phyloP scores from a whole-genome alignment of 2,113 vertebrate genomes.

The Nicator chloris region DNA sequence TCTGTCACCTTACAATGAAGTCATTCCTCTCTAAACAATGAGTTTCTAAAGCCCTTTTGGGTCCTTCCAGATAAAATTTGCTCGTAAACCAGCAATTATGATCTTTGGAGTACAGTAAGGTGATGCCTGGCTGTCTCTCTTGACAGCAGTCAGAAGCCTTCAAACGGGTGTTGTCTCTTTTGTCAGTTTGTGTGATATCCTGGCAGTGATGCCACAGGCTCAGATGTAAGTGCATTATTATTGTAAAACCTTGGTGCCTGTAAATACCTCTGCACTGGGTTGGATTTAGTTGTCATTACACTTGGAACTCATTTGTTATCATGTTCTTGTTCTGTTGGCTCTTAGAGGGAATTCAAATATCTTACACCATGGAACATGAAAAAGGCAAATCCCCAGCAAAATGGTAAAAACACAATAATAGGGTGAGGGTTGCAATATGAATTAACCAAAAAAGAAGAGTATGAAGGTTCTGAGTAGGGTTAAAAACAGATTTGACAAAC shows the following conservation, averaged over 20 bases:
- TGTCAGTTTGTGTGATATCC: neutral
- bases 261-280: neutral
- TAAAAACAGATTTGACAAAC: neutral
- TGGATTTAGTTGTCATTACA: neutral
- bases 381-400: neutral
- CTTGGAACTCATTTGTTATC: neutral
- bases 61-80: constrained; percentile 41
- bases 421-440: neutral
- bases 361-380: rapidly evolving
- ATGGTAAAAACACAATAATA: neutral
- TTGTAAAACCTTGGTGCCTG: neutral
- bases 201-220: neutral
- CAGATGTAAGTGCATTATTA: neutral
- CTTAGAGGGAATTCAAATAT: neutral
- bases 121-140: constrained; percentile 14
- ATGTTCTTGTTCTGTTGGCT: neutral
- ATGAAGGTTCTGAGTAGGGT: neutral
- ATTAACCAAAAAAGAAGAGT: neutral
- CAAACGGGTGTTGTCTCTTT: neutral
- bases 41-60: constrained; percentile 40
- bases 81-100: constrained; percentile 12
- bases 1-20: constrained; percentile 58
- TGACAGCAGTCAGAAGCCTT: neutral
- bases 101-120: neutral
- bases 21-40: constrained; percentile 39